A percentile compares a stretch with the other conserved stretches of the same genome.
phyloP scores from a whole-genome alignment of 2,888 invertebrate genomes.

The Polymixis flavicincta region DNA sequence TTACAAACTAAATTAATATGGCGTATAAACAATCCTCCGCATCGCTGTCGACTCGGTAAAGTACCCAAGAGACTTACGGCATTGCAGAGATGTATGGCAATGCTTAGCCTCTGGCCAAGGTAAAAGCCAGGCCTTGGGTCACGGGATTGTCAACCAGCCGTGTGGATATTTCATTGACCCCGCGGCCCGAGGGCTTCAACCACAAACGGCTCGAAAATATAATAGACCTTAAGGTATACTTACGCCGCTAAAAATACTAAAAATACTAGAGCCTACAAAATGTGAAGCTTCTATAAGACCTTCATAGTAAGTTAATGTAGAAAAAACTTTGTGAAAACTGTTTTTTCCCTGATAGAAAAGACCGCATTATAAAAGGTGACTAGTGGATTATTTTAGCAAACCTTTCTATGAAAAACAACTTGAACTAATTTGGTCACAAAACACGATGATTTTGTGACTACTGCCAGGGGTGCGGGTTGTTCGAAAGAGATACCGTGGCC shows the following conservation, averaged over 20 bases:
- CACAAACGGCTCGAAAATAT: background rate
- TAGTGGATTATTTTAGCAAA: background rate
- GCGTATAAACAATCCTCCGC: background rate
- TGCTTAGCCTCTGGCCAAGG: background rate
- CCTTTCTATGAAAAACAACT: background rate
- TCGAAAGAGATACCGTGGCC: no score
- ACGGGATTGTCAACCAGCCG: background rate
- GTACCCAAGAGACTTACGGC: background rate
- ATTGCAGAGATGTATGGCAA: background rate
- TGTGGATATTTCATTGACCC: background rate
- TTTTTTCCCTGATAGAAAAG: background rate
- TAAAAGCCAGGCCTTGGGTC: background rate
- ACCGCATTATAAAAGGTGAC: conserved; percentile 1
- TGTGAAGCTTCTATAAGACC: no score
- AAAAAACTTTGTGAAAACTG: background rate
- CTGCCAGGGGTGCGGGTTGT: no score
- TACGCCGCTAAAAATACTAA: no score
- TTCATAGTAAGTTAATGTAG: background rate
- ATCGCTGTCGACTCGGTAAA: background rate
- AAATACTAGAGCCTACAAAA: background rate
- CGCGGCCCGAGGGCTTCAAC: background rate
- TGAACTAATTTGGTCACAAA: background rate
- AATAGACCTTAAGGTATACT: no score
- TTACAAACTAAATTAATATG: background rate
- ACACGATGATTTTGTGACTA: no score